Evolutionary conservation across 1,140 invertebrate genomes (phyloP).

Genomic region (Stenopsyche tienmushanensis): DNA sequence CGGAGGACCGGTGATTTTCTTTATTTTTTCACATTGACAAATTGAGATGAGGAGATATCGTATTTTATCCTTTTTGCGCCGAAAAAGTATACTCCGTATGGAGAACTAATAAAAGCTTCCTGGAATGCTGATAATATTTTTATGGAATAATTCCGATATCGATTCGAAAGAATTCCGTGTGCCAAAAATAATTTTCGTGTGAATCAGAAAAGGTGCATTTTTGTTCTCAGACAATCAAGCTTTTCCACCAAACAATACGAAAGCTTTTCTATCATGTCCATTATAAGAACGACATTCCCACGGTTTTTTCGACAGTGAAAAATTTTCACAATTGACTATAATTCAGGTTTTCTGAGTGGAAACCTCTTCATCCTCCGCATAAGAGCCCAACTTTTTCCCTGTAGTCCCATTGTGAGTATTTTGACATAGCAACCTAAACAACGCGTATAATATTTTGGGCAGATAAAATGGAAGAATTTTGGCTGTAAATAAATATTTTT

Average conservation of each 20-base stretch:
- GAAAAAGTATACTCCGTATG: no score
- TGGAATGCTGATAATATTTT: not conserved
- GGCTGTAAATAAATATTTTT: not conserved
- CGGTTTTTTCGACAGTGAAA: slow-evolving; percentile 16
- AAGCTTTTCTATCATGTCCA: slow-evolving; percentile 15
- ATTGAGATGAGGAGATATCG: no score
- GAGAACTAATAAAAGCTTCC: no score
- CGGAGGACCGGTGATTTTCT: no score
- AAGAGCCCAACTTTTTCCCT: not conserved
- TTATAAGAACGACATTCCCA: slow-evolving; percentile 4
- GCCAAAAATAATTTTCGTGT: no score
- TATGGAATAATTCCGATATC: not conserved
- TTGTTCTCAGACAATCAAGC: no score
- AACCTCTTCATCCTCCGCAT: not conserved
- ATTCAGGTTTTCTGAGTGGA: slow-evolving; percentile 11
- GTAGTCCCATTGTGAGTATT: not conserved
- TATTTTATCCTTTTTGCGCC: no score
- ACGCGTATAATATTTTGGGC: not conserved
- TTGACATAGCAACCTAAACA: slow-evolving; percentile 4
- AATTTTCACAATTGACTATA: slow-evolving; percentile 14
- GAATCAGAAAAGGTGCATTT: no score
- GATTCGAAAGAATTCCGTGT: no score
- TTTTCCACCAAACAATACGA: slow-evolving; percentile 21
- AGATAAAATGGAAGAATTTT: not conserved
- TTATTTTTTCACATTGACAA: no score